Conservation (phyloP, 2,888 invertebrate genomes). For the Agrochola lychnidis region DNA sequence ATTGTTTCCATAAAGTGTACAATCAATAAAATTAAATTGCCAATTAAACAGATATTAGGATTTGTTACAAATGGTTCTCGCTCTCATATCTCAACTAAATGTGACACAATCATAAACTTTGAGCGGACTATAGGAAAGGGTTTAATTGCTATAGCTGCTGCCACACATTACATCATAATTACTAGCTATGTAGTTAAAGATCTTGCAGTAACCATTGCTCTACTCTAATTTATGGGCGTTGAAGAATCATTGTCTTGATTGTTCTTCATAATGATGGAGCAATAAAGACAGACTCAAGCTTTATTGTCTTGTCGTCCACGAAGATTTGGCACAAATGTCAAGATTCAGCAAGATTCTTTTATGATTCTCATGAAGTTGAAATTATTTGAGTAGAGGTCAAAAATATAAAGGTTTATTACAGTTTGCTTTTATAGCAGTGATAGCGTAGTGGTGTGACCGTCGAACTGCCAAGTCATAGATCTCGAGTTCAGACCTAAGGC, state of each 20-base stretch:
- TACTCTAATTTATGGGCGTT: conserved; percentile 37
- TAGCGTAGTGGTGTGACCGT: no score
- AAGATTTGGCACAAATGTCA: conserved; percentile 15
- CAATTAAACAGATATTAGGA: conserved; percentile 36
- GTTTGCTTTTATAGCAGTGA: neutral
- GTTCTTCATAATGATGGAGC: conserved; percentile 23
- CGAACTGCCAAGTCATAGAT: no score
- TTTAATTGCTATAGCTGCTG: conserved; percentile 28
- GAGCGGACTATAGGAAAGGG: conserved; percentile 20
- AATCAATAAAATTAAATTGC: conserved; percentile 45
- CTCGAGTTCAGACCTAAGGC: no score
- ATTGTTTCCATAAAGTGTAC: conserved; percentile 35
- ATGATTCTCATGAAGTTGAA: conserved; percentile 20
- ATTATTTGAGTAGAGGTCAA: conserved; percentile 8
- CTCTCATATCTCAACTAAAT: conserved; percentile 26
- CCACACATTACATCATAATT: conserved; percentile 49
- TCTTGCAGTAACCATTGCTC: conserved; percentile 32
- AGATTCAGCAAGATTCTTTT: neutral
- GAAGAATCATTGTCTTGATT: conserved; percentile 25
- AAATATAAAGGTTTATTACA: conserved; percentile 7
- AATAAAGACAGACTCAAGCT: conserved; percentile 4
- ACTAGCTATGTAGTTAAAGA: conserved; percentile 14
- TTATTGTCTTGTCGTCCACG: neutral
- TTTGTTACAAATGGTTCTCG: conserved; percentile 44
- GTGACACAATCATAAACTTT: conserved; percentile 26